Conservation (phyloP, 2,888 invertebrate species). For the Phorcus lineatus region DNA sequence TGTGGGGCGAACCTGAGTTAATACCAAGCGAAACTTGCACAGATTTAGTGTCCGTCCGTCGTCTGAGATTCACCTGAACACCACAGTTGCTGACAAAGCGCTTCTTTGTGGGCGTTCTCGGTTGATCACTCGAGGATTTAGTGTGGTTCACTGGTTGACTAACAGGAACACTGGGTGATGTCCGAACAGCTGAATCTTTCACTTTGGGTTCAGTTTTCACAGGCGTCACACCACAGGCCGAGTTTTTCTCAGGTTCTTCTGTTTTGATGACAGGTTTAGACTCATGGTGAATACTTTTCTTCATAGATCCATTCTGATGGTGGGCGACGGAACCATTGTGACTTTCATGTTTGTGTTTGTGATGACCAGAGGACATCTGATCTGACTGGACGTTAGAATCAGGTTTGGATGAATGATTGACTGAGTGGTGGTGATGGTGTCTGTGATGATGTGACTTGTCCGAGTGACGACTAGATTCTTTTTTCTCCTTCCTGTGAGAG, state of each 20-base stretch:
- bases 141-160: neutral
- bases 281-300: neutral
- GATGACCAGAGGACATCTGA: conserved; percentile 25
- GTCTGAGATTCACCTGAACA: conserved; percentile 61
- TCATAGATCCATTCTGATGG: neutral
- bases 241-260: too few species aligned
- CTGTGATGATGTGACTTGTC: conserved; percentile 41
- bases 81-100: conserved; percentile 58
- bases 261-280: too few species aligned
- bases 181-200: neutral
- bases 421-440: conserved; percentile 38
- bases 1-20: neutral
- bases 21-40: conserved; percentile 48
- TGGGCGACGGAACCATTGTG: neutral
- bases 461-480: conserved; percentile 17
- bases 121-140: neutral
- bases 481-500: conserved; percentile 27
- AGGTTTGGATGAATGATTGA: conserved; percentile 23
- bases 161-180: neutral
- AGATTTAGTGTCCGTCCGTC: conserved; percentile 56
- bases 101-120: conserved; percentile 41
- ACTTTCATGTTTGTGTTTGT: conserved; percentile 45
- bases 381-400: neutral
- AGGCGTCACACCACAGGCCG: neutral
- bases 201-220: neutral